Evolutionary conservation across 2,113 vertebrate genomes (phyloP).

Genomic region (Procavia capensis): DNA sequence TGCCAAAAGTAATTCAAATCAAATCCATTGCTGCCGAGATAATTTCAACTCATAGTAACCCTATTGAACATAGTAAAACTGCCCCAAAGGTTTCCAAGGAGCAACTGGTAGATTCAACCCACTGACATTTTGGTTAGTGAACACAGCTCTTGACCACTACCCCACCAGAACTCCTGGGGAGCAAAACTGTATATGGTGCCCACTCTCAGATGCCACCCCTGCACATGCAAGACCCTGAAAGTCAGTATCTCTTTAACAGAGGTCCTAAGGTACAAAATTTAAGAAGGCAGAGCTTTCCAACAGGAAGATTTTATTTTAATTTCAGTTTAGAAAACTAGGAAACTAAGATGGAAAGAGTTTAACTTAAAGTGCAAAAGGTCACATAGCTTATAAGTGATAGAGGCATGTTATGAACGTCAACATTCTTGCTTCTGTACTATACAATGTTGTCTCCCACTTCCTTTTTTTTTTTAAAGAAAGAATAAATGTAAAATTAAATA

Average conservation of each 20-base stretch:
- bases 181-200: neutral
- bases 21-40: too few relatives aligned
- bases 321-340: neutral
- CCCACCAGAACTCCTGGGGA: neutral
- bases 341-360: neutral
- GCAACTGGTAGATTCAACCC: too few relatives aligned
- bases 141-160: too few relatives aligned
- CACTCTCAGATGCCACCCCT: neutral
- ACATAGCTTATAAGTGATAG: neutral
- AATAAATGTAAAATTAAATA: conserved; percentile 46
- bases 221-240: neutral
- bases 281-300: neutral
- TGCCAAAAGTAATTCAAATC: neutral
- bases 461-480: too few relatives aligned
- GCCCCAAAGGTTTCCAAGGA: too few relatives aligned
- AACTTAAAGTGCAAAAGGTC: neutral
- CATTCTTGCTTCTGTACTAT: too few relatives aligned
- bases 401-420: too few relatives aligned
- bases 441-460: too few relatives aligned
- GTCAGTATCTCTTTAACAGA: neutral
- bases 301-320: neutral
- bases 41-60: too few relatives aligned
- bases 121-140: too few relatives aligned
- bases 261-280: neutral
- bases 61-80: too few relatives aligned